Evolutionary conservation across 2,113 vertebrate genomes (phyloP).

Genomic region (Saguinus imperator): DNA sequence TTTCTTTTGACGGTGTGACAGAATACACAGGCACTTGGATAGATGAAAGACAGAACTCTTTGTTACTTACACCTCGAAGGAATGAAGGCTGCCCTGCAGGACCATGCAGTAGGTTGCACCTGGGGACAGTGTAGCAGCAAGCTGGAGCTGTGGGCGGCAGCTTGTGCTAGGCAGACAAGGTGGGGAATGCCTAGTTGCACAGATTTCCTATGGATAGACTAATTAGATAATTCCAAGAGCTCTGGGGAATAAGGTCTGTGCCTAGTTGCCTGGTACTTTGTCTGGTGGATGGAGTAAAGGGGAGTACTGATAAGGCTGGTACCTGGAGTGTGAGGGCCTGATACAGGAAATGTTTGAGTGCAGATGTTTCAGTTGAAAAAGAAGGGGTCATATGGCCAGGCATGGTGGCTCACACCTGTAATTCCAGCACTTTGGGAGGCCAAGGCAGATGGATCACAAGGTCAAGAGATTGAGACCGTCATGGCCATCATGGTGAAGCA

Average conservation of each 20-base stretch:
- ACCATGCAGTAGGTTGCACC: not conserved
- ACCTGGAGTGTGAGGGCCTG: not conserved
- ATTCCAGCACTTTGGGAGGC: no score
- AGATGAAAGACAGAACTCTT: not conserved
- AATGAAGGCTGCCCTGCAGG: not conserved
- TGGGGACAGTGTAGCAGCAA: not conserved
- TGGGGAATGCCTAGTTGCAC: not conserved
- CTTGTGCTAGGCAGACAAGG: no score
- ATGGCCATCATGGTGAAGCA: no score
- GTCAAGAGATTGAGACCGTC: no score
- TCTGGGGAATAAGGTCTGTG: not conserved
- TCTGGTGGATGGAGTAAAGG: not conserved
- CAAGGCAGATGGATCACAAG: no score
- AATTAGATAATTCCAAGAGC: not conserved
- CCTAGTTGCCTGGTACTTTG: not conserved
- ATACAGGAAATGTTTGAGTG: not conserved
- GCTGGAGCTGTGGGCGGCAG: not conserved
- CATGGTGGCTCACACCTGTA: no score
- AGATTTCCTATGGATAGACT: not conserved
- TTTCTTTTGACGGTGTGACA: not conserved
- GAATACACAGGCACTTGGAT: not conserved
- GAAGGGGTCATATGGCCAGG: not conserved
- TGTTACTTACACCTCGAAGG: not conserved
- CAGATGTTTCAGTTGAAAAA: not conserved
- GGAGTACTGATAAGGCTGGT: not conserved